A percentile compares a stretch with the other conserved stretches of the same genome.
phyloP scores from a whole-genome alignment of 2,113 vertebrate species.

The Nettapus auritus region DNA sequence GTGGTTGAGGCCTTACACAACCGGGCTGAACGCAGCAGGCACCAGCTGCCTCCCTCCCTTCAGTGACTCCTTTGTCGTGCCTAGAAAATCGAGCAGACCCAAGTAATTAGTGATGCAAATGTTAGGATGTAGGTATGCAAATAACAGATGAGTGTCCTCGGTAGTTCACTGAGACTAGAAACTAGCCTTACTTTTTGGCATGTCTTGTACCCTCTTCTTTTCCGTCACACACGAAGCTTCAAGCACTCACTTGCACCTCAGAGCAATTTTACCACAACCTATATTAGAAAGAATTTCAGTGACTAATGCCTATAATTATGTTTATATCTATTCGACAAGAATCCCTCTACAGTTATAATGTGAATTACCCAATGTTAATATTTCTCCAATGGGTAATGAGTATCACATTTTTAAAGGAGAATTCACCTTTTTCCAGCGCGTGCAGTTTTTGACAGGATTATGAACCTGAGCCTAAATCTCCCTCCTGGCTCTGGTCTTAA shows the following conservation, averaged over 20 bases:
- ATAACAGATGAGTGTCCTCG: not conserved
- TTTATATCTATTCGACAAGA: not conserved
- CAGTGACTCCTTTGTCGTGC: not conserved
- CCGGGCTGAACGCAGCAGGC: not conserved
- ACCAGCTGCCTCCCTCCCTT: not conserved
- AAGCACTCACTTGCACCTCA: not conserved
- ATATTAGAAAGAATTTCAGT: not conserved
- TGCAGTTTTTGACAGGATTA: not conserved
- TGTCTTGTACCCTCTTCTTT: not conserved
- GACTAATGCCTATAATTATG: not conserved
- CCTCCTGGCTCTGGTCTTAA: not conserved
- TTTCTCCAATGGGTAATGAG: not conserved
- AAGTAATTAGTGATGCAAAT: not conserved
- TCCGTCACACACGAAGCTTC: not conserved
- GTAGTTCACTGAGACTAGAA: not conserved
- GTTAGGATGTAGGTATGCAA: not conserved
- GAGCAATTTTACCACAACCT: not conserved
- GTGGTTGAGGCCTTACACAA: not conserved
- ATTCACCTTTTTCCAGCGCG: not conserved
- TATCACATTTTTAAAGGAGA: not conserved
- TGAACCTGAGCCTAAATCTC: not conserved
- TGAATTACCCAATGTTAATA: not conserved
- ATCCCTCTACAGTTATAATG: not conserved
- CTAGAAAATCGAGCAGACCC: not conserved
- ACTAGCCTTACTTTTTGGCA: not conserved